Conservation (phyloP, 1,140 invertebrate species). For the Sycobia sp. region DNA sequence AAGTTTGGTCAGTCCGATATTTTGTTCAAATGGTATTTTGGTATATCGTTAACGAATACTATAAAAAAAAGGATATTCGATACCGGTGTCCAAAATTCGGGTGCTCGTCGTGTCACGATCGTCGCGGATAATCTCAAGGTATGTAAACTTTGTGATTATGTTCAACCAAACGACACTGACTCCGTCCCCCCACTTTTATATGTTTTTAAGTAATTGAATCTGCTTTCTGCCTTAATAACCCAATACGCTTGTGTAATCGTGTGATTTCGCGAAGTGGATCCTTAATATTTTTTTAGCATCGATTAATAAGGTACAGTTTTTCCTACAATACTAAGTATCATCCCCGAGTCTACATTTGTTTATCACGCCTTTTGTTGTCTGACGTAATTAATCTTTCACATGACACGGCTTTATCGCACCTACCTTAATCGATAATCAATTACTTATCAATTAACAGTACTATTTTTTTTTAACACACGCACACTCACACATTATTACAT, state of each 20-base stretch:
- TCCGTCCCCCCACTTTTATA: too few species aligned
- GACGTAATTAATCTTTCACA: conserved; percentile 29
- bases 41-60: background rate
- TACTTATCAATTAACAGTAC: conserved; percentile 58
- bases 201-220: background rate
- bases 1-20: conserved; percentile 19
- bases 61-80: background rate
- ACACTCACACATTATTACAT: conserved; percentile 58
- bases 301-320: conserved; percentile 27
- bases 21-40: conserved; percentile 6
- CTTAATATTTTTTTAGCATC: conserved; percentile 1
- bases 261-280: background rate
- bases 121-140: background rate
- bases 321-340: conserved; percentile 23
- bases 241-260: conserved; percentile 8
- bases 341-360: conserved; percentile 22
- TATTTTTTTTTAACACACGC: conserved; percentile 54
- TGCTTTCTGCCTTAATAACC: background rate
- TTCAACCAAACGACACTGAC: background rate
- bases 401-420: conserved; percentile 37
- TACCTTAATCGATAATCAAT: conserved; percentile 49
- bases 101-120: background rate
- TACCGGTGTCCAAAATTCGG: background rate
- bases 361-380: conserved; percentile 29
- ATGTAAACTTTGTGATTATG: background rate